phyloP scores from a whole-genome alignment of 2,113 vertebrate genomes.

The Podiceps cristatus region DNA sequence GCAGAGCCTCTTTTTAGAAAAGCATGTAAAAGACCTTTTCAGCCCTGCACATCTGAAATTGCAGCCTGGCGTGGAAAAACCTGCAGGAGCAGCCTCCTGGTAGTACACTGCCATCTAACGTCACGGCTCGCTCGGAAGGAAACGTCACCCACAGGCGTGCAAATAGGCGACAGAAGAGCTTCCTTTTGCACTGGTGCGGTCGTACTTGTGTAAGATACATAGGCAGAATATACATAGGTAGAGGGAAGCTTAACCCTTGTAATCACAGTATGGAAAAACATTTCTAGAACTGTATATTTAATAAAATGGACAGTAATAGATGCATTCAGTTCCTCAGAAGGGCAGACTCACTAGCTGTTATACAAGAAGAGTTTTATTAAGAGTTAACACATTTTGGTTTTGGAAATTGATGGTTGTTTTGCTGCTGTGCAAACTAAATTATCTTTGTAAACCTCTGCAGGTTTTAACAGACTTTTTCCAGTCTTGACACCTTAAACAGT shows the following conservation, averaged over 20 bases:
- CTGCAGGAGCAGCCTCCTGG: background rate
- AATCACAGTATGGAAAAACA: background rate
- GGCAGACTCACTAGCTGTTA: background rate
- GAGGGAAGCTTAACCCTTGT: background rate
- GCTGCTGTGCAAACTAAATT: background rate
- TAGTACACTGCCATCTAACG: conserved; percentile 21
- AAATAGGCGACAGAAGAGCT: background rate
- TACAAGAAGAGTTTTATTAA: background rate
- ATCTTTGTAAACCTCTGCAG: background rate
- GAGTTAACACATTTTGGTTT: background rate
- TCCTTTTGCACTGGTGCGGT: background rate
- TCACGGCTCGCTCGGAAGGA: background rate
- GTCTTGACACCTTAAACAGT: background rate
- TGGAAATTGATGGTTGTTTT: background rate
- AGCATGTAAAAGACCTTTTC: background rate
- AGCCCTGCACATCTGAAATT: background rate
- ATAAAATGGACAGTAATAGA: background rate
- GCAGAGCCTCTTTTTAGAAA: background rate
- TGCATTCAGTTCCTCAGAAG: background rate
- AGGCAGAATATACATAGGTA: background rate
- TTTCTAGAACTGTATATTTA: background rate
- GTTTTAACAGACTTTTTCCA: background rate
- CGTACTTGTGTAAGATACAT: background rate
- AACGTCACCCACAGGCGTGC: background rate
- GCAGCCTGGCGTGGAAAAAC: background rate